Conservation (phyloP, 2,888 invertebrate species). For the Ditylenchus weischeri region DNA sequence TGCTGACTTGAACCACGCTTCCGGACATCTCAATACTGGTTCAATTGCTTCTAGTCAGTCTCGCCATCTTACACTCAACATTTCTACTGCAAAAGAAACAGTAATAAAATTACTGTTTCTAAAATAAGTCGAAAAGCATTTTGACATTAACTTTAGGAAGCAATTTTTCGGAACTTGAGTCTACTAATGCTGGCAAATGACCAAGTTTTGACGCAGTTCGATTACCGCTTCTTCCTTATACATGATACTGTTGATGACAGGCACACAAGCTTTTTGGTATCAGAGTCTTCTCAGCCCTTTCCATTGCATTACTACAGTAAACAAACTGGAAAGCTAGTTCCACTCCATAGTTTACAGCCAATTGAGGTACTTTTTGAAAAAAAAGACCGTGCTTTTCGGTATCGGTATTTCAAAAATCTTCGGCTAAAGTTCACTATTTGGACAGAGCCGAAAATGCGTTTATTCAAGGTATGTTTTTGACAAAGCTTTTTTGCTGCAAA, state of each 20-base stretch:
- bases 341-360: constrained; percentile 21
- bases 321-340: constrained; percentile 9
- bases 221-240: constrained; percentile 28
- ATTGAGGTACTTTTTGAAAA: constrained; percentile 17
- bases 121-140: not conserved
- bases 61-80: constrained; percentile 10
- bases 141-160: not conserved
- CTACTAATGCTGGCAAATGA: constrained; percentile 7
- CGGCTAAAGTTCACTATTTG: too few relatives aligned
- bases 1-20: not conserved
- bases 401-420: too few relatives aligned
- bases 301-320: constrained; percentile 24
- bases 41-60: not conserved
- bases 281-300: constrained; percentile 19
- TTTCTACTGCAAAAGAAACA: not conserved
- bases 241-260: constrained; percentile 14
- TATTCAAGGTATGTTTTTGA: too few relatives aligned
- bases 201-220: constrained; percentile 16
- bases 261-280: constrained; percentile 16
- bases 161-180: constrained; percentile 7
- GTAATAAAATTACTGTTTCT: constrained; percentile 1
- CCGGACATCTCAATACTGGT: not conserved
- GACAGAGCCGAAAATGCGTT: too few relatives aligned
- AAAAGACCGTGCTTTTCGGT: too few relatives aligned
- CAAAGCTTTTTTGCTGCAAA: too few relatives aligned